These are phyloP conservation scores for Carposina sasakii DNA, from an alignment of 1,140 invertebrate genomes.

Conservation along the genomic window DNA sequence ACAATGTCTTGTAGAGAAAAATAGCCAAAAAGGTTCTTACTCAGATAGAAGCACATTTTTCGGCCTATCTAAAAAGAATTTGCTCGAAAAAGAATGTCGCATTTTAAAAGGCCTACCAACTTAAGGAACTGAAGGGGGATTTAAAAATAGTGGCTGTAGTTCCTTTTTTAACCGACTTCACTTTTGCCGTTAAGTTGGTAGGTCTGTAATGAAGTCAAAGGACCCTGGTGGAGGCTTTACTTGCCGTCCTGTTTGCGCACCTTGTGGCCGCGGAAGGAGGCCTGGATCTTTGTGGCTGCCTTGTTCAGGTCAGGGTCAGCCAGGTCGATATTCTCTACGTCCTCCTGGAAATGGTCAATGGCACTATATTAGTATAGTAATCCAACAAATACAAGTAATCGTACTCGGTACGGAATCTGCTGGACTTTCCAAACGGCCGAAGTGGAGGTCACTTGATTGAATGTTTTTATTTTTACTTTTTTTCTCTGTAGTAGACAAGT, in stretches of 20 bases:
- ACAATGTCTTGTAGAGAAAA: no score
- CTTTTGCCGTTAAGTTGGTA: not conserved
- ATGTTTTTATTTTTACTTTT: no score
- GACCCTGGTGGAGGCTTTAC: constrained; percentile 30
- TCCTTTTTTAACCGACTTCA: no score
- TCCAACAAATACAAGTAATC: constrained; percentile 15
- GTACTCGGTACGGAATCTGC: not conserved
- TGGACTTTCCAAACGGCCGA: not conserved
- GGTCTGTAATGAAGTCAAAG: not conserved
- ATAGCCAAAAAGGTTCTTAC: no score
- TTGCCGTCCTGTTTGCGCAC: constrained; percentile 81
- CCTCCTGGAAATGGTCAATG: constrained; percentile 62
- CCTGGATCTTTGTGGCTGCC: constrained; percentile 94
- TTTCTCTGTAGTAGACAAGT: no score
- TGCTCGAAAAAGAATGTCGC: no score
- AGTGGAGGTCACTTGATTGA: not conserved
- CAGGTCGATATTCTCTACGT: constrained; percentile 85
- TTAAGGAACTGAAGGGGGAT: no score
- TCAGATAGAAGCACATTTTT: no score
- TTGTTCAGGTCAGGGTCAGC: constrained; percentile 91
- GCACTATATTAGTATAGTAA: not conserved
- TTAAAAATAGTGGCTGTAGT: no score
- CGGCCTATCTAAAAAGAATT: no score
- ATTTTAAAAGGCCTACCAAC: no score
- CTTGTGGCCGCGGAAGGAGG: constrained; percentile 93